Percentiles rank a stretch among this genome's conserved stretches.
Conservation (phyloP, 2,888 invertebrate species). For the Hermaeophaga mercurialis region DNA sequence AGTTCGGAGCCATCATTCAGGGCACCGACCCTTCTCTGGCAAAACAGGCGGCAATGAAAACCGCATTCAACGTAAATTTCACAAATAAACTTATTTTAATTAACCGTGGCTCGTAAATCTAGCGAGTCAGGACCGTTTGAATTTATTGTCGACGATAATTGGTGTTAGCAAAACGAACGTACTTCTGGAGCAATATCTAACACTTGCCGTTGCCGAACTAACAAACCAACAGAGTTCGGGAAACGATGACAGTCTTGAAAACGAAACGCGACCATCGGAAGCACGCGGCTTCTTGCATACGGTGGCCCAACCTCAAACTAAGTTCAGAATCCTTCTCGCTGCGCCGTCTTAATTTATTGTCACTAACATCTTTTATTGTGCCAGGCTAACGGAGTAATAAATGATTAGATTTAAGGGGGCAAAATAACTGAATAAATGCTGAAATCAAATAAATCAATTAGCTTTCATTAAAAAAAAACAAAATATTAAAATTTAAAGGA, state of each 20-base stretch:
- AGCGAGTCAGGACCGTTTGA: slow-evolving; percentile 22
- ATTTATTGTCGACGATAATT: slow-evolving; percentile 37
- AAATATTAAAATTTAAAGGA: too few species aligned
- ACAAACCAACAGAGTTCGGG: slow-evolving; percentile 39
- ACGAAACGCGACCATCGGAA: too few species aligned
- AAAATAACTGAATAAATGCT: too few species aligned
- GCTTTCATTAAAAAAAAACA: too few species aligned
- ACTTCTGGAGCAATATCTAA: slow-evolving; percentile 32
- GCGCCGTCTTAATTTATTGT: too few species aligned
- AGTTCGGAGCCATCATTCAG: slow-evolving; percentile 16
- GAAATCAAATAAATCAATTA: too few species aligned
- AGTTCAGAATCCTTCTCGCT: too few species aligned
- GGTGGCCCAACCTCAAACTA: too few species aligned
- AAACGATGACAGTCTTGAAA: slow-evolving; percentile 43
- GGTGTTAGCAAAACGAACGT: slow-evolving; percentile 33
- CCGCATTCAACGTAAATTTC: slow-evolving; percentile 32
- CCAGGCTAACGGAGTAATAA: too few species aligned
- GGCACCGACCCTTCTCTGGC: not conserved
- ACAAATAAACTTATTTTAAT: slow-evolving; percentile 38
- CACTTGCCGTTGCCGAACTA: slow-evolving; percentile 34
- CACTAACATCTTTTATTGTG: too few species aligned
- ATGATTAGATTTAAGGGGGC: too few species aligned
- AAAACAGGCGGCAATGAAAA: slow-evolving; percentile 23
- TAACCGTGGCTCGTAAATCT: slow-evolving; percentile 31
- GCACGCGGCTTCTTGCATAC: too few species aligned